Conservation (phyloP, 2,113 vertebrate genomes). For the Collichthys lucidus region DNA sequence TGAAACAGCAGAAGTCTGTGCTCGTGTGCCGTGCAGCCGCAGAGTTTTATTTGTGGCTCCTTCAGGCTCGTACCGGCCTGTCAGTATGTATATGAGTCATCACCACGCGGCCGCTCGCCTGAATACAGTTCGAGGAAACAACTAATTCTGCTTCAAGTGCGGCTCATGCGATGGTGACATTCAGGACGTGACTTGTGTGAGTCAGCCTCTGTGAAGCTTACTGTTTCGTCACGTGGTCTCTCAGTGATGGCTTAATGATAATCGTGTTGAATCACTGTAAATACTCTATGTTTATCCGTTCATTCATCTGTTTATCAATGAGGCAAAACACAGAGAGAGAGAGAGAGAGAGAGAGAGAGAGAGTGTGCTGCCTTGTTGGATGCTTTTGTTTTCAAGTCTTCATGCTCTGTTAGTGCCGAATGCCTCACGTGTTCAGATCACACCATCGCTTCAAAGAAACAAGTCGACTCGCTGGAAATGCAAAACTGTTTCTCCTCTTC, state of each 20-base stretch:
- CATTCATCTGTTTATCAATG: background rate
- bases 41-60: constrained; percentile 20
- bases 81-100: constrained; percentile 46
- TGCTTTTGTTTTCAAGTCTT: background rate
- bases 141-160: background rate
- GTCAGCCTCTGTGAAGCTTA: constrained; percentile 3
- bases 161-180: constrained; percentile 20
- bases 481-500: too few species aligned
- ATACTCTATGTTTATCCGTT: background rate
- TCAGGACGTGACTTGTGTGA: constrained; percentile 10
- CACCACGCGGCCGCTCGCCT: background rate
- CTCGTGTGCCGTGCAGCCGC: background rate
- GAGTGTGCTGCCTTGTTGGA: background rate
- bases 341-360: background rate
- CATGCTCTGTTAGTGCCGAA: background rate
- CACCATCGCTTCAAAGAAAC: too few species aligned
- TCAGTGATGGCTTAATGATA: background rate
- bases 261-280: background rate
- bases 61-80: background rate
- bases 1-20: background rate
- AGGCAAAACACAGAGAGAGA: background rate
- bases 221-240: background rate
- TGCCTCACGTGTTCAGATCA: too few species aligned
- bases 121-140: constrained; percentile 38
- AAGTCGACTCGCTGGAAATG: too few species aligned